Conservation (phyloP, 2,888 invertebrate species). For the Aradus depressus region DNA sequence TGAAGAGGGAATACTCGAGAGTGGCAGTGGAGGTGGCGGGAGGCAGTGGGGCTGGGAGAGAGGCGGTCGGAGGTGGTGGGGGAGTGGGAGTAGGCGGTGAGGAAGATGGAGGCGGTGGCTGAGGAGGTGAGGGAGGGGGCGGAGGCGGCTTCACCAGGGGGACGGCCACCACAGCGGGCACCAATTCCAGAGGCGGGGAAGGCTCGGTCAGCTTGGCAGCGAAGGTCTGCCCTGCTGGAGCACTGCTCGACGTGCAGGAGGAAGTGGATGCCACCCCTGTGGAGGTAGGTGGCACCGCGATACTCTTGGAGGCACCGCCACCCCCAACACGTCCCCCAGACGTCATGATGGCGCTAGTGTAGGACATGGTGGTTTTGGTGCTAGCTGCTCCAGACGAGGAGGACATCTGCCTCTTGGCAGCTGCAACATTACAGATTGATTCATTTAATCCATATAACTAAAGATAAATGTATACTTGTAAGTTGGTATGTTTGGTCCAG, state of each 20-base stretch:
- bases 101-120: constrained; percentile 19
- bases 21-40: constrained; percentile 38
- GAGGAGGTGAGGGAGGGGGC: constrained; percentile 29
- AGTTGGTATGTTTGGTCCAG: too few species aligned
- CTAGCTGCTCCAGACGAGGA: constrained; percentile 37
- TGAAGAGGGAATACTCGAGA: constrained; percentile 79
- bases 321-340: constrained; percentile 34
- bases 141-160: constrained; percentile 29
- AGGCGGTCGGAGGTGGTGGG: constrained; percentile 11
- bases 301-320: constrained; percentile 30
- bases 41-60: constrained; percentile 23
- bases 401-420: constrained; percentile 40
- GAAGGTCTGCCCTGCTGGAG: constrained; percentile 47
- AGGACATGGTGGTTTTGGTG: constrained; percentile 48
- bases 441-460: too few species aligned
- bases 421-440: constrained; percentile 19
- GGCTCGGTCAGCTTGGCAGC: constrained; percentile 54
- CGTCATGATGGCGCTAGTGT: constrained; percentile 46
- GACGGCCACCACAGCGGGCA: constrained; percentile 33
- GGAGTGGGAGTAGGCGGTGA: constrained; percentile 19
- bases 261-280: too few species aligned
- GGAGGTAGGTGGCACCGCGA: constrained; percentile 41
- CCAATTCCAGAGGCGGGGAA: constrained; percentile 32
- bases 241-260: constrained; percentile 16
- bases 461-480: not conserved